Evolutionary conservation across 2,113 vertebrate species (phyloP), one percentile per base, ranked within the genome.

Genomic region (Charina bottae): DNA sequence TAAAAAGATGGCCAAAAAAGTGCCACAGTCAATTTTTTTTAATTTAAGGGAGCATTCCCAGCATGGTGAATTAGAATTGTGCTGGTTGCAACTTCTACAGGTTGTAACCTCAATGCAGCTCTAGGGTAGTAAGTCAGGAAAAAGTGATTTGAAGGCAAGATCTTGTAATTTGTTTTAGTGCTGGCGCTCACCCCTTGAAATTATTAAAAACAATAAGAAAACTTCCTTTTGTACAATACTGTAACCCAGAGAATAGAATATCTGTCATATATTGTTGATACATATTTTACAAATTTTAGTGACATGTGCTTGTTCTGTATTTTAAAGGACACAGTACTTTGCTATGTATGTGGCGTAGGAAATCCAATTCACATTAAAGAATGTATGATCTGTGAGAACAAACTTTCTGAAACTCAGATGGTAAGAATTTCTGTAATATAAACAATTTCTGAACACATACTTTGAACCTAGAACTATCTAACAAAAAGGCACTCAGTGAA

Each of bases 381-480:
- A 92, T 99, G 98, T 94, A 98, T 97, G 15, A 98, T 97, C 87
- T 99, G 98, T 94, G 98, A 98, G 96, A 97, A 95, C 91, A 89
- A 90, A 78, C 96, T 99, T 86, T 96, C 96, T 83, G 95, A 97
- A 55, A 64, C 96, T 24, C 94, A 95, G 15, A 97, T 6, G 95
- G 98, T 98, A 98, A 97, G 96, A 89, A 53, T 93, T 87, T 89
- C 54, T 59, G 28, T 33, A 17, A 0, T n/a, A 86, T 49, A 15
- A 6, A 37, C 15, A 28, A 89, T 83, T 26, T 93, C 42, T 87
- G 28, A 90, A 86, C 5, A 42, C 11, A 21, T 4, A 10, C 15
- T 90, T 58, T 90, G 58, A 56, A 28, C 54, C 1, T n/a, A 42
- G n/a, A 9, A 33, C 8, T 15, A 24, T 1, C 12, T 15, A 24